These are phyloP conservation scores for Anguilla marmorata DNA, from an alignment of 2,797 vertebrate species.

Conservation along the genomic window DNA sequence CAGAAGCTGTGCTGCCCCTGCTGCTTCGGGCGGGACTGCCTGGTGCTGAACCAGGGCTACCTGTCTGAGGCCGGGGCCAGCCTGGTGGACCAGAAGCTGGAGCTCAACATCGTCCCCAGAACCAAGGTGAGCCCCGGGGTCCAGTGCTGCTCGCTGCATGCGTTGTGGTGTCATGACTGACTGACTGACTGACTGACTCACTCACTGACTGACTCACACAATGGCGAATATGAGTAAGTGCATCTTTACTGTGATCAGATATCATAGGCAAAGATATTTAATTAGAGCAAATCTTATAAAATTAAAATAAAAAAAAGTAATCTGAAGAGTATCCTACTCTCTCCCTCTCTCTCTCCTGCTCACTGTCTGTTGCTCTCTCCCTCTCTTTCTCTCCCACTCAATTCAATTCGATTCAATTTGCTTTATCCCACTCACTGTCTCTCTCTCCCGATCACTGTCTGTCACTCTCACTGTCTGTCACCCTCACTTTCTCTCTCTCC, in stretches of 20 bases:
- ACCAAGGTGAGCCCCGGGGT: conserved; percentile 80
- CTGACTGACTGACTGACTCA: no score
- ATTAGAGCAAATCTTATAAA: neutral
- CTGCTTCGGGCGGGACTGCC: conserved; percentile 97
- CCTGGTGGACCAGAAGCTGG: conserved; percentile 95
- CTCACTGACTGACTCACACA: no score
- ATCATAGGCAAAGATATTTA: neutral
- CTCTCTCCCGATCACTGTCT: neutral
- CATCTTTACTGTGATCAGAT: neutral
- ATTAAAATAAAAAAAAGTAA: neutral
- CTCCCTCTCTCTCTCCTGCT: no score
- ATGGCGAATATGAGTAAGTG: neutral
- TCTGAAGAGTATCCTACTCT: no score
- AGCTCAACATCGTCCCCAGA: conserved; percentile 94
- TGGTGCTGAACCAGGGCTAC: conserved; percentile 97
- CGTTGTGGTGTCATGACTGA: no score
- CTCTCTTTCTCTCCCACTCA: no score
- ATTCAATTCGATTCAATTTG: no score
- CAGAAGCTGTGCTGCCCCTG: conserved; percentile 97
- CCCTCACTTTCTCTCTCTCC: no score
- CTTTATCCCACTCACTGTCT: no score
- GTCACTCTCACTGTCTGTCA: neutral
- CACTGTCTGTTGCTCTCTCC: no score
- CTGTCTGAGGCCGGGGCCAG: conserved; percentile 95
- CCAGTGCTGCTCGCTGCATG: neutral